These are phyloP conservation scores for Linepithema humile DNA, from an alignment of 1,140 invertebrate genomes.

Conservation along the genomic window DNA sequence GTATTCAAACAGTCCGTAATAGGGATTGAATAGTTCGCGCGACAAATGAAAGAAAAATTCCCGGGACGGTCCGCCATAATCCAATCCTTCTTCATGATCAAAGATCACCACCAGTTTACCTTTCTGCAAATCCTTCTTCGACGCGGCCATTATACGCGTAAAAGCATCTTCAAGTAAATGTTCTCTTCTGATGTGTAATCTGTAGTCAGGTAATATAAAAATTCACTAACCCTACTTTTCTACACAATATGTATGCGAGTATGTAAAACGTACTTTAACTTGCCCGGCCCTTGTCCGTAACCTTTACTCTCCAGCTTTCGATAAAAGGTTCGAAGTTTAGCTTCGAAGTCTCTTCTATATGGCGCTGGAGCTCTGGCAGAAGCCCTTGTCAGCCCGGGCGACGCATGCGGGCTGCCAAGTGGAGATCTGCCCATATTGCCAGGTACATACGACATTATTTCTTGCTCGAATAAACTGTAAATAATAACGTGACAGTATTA, in stretches of 20 bases:
- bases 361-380: conserved; percentile 93
- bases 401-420: conserved; percentile 91
- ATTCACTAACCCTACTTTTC: background rate
- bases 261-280: conserved; percentile 92
- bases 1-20: conserved; percentile 99
- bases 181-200: conserved; percentile 95
- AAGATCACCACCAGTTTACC: conserved; percentile 97
- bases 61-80: conserved; percentile 97
- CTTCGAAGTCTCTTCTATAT: conserved; percentile 96
- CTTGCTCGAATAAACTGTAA: conserved; percentile 97
- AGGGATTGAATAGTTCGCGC: conserved; percentile 98
- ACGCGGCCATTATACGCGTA: conserved; percentile 97
- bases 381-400: conserved; percentile 90
- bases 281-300: conserved; percentile 97
- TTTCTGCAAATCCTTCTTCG: conserved; percentile 97
- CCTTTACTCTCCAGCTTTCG: conserved; percentile 97
- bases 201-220: conserved; percentile 81
- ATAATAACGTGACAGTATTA: background rate
- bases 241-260: background rate
- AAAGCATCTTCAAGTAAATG: conserved; percentile 98
- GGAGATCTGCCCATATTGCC: conserved; percentile 89
- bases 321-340: conserved; percentile 97
- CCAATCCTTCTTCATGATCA: conserved; percentile 97
- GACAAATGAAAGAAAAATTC: conserved; percentile 99
- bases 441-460: conserved; percentile 98